Base-by-base conservation (phyloP, 2,113 vertebrate genomes). In the Epinephelus lanceolatus region DNA sequence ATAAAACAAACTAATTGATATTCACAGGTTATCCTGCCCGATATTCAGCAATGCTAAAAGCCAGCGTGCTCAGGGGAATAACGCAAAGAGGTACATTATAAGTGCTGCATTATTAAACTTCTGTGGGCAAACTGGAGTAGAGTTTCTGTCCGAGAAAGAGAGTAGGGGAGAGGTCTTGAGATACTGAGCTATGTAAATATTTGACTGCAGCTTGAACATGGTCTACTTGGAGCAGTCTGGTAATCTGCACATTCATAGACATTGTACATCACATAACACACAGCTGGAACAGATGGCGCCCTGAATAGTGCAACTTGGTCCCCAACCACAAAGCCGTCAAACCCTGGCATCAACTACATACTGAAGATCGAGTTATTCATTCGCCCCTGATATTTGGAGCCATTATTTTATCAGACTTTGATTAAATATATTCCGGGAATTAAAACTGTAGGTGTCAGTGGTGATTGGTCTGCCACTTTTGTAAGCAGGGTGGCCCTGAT, bases 61-160 rank as follows among this genome's bases (percentile, higher is more conserved):
- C 76, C 69, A 52, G 66, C 1, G 9, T 27, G 30, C 70, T 66
- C 10, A 10, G 23, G 86, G 68, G 79, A 73, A 66, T 74, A 65
- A 70, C 61, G 71, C 80, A 67, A 72, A 84, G 71, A 79, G 30
- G 49, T 61, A n/a, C 80, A 87, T 83, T 85, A 85, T 40, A 68
- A 67, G 56, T 51, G 13, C 72, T 88, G 80, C 78, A 88, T 88
- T 87, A 91, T 87, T 88, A 18, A 88, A 72, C 61, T 9, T 71
- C 37, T 23, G 59, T 21, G 72, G 40, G 74, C 15, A 51, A 70
- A 57, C 49, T 72, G 42, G 77, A 37, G 71, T 14, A 71, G 60
- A 69, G 53, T 78, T 77, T 78, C 30, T 56, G n/a, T 45, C 33
- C 8, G 9, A 53, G 12, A 73, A 42, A 49, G 57, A 60, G 63